Conservation (phyloP, 2,113 vertebrate species). For the Grammatotria lemairii region DNA sequence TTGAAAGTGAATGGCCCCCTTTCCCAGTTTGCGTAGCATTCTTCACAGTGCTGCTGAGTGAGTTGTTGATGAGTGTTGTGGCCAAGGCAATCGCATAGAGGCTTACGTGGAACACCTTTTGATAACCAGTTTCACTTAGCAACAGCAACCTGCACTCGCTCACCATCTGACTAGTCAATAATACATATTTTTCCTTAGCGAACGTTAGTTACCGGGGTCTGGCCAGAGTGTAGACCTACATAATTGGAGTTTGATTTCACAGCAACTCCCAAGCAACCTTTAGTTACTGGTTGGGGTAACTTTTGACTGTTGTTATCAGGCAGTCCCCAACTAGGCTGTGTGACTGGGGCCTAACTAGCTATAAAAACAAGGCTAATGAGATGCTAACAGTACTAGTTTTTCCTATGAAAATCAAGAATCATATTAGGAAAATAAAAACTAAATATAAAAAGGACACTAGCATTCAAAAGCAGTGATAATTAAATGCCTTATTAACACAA, state of each 20-base stretch:
- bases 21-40: not conserved
- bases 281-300: not conserved
- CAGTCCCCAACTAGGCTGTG: not conserved
- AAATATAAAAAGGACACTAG: not conserved
- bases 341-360: not conserved
- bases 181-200: not conserved
- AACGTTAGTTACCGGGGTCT: fast-evolving
- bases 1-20: not conserved
- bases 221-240: not conserved
- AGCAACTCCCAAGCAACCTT: not conserved
- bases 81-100: not conserved
- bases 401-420: not conserved
- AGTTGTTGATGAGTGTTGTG: not conserved
- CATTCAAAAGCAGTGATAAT: not conserved
- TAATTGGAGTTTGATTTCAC: not conserved
- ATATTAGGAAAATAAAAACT: not conserved
- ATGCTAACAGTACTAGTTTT: not conserved
- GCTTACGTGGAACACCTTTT: not conserved
- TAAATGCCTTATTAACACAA: not conserved
- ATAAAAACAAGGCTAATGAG: not conserved
- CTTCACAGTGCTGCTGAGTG: not conserved
- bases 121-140: not conserved
- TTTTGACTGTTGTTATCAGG: not conserved
- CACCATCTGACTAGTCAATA: not conserved
- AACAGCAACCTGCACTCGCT: not conserved